Evolutionary conservation across 2,888 invertebrate species (phyloP).

Genomic region (Eurytoma californica): DNA sequence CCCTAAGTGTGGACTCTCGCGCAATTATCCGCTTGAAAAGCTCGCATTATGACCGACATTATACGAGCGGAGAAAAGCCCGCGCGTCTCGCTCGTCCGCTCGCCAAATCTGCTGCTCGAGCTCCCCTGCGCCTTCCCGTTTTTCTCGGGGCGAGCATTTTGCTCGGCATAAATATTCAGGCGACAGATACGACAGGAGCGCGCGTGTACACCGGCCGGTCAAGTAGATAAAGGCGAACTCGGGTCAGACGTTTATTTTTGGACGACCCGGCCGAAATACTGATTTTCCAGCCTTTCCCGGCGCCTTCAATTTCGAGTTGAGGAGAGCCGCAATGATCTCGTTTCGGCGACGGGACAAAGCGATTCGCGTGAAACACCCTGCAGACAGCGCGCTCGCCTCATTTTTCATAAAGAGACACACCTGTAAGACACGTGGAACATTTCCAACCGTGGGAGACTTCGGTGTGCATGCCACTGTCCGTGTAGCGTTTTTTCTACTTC

Average conservation of each 20-base stretch:
- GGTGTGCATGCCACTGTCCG: background rate
- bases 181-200: background rate
- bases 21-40: constrained; percentile 45
- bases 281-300: constrained; percentile 4
- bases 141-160: background rate
- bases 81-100: background rate
- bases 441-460: background rate
- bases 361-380: no score
- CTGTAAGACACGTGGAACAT: no score
- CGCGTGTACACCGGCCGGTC: background rate
- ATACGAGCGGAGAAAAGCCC: constrained; percentile 13
- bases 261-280: background rate
- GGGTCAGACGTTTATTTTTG: background rate
- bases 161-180: constrained; percentile 37
- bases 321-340: no score
- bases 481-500: no score
- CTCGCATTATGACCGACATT: constrained; percentile 16
- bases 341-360: no score
- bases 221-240: constrained; percentile 25
- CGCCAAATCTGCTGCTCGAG: background rate
- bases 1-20: constrained; percentile 18
- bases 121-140: background rate
- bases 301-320: background rate
- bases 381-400: no score
- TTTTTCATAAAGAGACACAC: no score